Percentiles rank a stretch among this genome's conserved stretches.
Evolutionary conservation across 2,888 invertebrate genomes (phyloP).

Genomic region (Lepidocyrtoides sp.): DNA sequence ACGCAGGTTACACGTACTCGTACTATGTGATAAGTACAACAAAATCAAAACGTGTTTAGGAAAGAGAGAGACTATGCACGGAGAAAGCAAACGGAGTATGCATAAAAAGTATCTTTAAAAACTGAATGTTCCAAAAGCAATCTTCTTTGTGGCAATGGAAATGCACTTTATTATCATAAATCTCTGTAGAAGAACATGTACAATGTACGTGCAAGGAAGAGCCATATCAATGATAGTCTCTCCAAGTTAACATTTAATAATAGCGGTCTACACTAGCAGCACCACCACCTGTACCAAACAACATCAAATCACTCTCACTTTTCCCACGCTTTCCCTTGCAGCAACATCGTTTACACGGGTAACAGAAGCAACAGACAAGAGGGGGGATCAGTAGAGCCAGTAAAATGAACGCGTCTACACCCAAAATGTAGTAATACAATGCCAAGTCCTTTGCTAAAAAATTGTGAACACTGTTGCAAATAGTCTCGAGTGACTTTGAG

Average conservation of each 20-base stretch:
- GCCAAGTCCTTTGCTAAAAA: slow-evolving; percentile 43
- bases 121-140: too few species aligned
- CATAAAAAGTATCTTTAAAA: too few species aligned
- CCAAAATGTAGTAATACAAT: slow-evolving; percentile 54
- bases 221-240: too few species aligned
- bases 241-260: slow-evolving; percentile 3
- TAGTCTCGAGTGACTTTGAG: slow-evolving; percentile 14
- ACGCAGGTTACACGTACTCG: too few species aligned
- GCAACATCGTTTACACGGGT: slow-evolving; percentile 48
- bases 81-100: too few species aligned
- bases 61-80: too few species aligned
- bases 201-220: too few species aligned
- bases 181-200: too few species aligned
- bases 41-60: too few species aligned
- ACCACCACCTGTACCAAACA: slow-evolving; percentile 38
- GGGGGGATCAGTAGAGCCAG: slow-evolving; percentile 43
- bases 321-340: neutral
- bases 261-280: neutral
- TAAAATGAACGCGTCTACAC: slow-evolving; percentile 47
- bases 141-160: too few species aligned
- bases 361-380: slow-evolving; percentile 45
- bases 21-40: too few species aligned
- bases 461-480: slow-evolving; percentile 25
- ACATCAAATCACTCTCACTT: slow-evolving; percentile 48
- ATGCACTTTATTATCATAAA: too few species aligned